These are phyloP conservation scores for Glomeris marginata DNA, from an alignment of 2,888 invertebrate genomes.

Conservation along the genomic window DNA sequence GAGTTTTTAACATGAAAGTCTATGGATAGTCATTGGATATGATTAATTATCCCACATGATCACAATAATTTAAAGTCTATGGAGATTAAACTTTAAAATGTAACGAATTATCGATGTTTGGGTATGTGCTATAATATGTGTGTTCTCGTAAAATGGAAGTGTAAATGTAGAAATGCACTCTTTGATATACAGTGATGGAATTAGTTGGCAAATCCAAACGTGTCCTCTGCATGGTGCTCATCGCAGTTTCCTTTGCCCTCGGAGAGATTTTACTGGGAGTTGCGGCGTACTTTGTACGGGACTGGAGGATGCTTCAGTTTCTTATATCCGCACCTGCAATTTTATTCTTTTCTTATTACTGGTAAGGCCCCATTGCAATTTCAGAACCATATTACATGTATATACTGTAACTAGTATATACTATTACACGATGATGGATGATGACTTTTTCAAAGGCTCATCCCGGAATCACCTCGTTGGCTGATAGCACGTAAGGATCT, in stretches of 20 bases:
- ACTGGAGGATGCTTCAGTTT: constrained; percentile 52
- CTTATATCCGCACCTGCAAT: constrained; percentile 47
- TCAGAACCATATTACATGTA: constrained; percentile 28
- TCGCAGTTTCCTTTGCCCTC: constrained; percentile 53
- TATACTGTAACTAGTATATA: no score
- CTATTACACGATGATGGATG: no score
- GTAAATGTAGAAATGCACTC: no score
- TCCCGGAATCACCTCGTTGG: constrained; percentile 70
- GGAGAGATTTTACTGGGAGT: constrained; percentile 48
- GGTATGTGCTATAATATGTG: no score
- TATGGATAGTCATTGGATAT: no score
- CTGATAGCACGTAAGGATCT: constrained; percentile 49
- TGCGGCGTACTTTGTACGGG: constrained; percentile 47
- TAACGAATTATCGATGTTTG: no score
- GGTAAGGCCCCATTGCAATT: constrained; percentile 35
- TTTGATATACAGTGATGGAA: constrained; percentile 37
- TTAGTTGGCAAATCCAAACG: constrained; percentile 43
- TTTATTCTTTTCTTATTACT: constrained; percentile 36
- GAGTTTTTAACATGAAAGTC: no score
- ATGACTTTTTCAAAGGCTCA: constrained; percentile 40
- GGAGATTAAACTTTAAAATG: no score
- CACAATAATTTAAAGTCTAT: no score
- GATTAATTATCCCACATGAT: no score
- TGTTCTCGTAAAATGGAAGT: no score
- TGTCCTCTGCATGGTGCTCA: constrained; percentile 44